Base-by-base conservation (phyloP, 2,888 invertebrate genomes). In the Aromia moschata region DNA sequence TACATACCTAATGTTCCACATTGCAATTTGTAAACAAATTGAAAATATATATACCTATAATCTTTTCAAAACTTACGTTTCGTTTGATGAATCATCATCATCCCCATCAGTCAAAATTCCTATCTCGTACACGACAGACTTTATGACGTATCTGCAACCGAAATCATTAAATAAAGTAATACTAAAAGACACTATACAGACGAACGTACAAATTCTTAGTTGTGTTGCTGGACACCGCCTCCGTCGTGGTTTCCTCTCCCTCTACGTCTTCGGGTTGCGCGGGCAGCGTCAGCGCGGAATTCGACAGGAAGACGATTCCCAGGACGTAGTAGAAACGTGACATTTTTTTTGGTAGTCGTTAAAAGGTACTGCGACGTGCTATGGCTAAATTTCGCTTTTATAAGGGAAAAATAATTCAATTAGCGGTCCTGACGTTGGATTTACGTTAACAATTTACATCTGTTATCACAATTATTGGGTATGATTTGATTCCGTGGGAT, bases 61-160 rank as follows among this genome's bases (percentile, higher is more conserved):
- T n/a, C n/a, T n/a, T n/a, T n/a, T n/a, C n/a, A n/a, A n/a, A n/a
- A 73, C 74, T 75, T 77, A 79, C 79, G 76, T 75, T 68, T 74
- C 73, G 37, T 75, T 76, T 33, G 70, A 68, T 37, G 36, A 52
- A 59, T 80, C 81, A 1, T 72, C 70, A 49, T 80, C 79, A 25
- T 73, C 74, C 0, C 81, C 82, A 60, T 86, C 84, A 2, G 86
- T 85, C 20, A 86, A 76, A 64, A 86, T 84, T 55, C 86, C 86
- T 65, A 86, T 83, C 79, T 86, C 86, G 65, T 86, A 86, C 31
- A 86, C 84, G 2, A 85, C 80, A 0, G 85, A 84, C 69, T 82
- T 84, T 55, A 86, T 83, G 10, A 86, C 82, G 62, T 85, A 85
- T 62, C 86, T 86, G 60, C 30, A 64, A 68, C 11, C 10, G 31